Evolutionary conservation across 1,140 invertebrate species (phyloP), one percentile per base, ranked within the genome.

Genomic region (Eriocheir sinensis): DNA sequence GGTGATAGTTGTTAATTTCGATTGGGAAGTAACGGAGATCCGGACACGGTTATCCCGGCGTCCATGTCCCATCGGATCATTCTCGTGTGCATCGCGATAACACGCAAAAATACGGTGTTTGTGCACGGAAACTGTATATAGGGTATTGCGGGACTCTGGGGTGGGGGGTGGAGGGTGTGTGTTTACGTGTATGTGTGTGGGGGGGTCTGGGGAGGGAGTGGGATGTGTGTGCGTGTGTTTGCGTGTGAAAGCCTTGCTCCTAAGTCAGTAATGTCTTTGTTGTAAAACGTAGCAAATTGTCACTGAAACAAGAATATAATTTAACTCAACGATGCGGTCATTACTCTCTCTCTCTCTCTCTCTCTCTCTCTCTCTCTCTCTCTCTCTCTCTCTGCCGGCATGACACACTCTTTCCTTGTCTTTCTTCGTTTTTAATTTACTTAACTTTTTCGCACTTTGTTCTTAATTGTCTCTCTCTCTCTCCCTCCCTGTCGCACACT

Each of bases 281-380:
- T n/a, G 60, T 72, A 72, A 72, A 72, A 21, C 21, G 27, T n/a
- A n/a, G 60, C 27, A 72, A 72, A 72, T 0, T 72, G 60, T 2
- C 60, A 72, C 12, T 21, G 60, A 72, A 72, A 72, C 9, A 21
- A 72, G 60, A 72, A 72, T 72, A 72, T 12, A 72, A 72, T 72
- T n/a, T 72, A n/a, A 72, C 60, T 6, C 27, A 72, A 12, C 27
- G n/a, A n/a, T n/a, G 27, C 60, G 21, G 12, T 72, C 8, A 72
- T 72, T 72, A 72, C n/a, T 72, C n/a, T 21, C 27, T n/a, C 21
- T 72, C 60, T 72, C 60, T 72, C 60, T 72, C 60, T 72, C 60
- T 72, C 60, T 72, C 60, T 72, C 60, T 72, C 60, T 72, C 60
- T 72, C 60, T 72, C 60, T 72, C 60, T 72, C 60, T 72, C 60